These are phyloP conservation scores for Drosophila neotestacea DNA, from an alignment of 2,888 invertebrate species.

Conservation along the genomic window DNA sequence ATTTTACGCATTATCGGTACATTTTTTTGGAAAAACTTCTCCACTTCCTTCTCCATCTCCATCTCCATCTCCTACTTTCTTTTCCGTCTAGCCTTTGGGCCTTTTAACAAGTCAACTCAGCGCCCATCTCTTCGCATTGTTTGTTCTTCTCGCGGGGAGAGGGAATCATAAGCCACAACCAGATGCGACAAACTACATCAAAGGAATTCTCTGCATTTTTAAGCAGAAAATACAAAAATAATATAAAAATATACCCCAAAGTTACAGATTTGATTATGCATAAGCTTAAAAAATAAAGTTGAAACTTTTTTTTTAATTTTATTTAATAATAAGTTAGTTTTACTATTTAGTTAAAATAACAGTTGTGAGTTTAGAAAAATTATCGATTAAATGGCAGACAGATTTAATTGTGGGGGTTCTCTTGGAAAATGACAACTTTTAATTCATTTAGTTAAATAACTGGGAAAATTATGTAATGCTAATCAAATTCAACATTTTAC, in stretches of 20 bases:
- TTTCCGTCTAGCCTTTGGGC: constrained; percentile 37
- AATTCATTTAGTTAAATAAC: no score
- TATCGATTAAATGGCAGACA: no score
- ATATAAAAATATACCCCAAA: constrained; percentile 4
- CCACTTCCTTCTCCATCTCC: neutral
- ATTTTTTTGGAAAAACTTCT: constrained; percentile 54
- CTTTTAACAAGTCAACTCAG: constrained; percentile 57
- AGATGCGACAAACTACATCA: constrained; percentile 63
- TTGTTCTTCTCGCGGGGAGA: neutral
- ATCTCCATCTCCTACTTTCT: neutral
- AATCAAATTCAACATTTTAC: no score
- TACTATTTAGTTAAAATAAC: no score
- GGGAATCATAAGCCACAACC: constrained; percentile 18
- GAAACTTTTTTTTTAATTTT: no score
- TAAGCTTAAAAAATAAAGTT: no score
- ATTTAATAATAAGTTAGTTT: no score
- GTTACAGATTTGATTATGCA: constrained; percentile 19
- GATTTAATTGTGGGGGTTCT: no score
- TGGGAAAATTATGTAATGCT: no score
- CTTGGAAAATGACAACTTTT: no score
- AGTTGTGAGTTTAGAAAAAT: no score
- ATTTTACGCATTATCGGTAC: constrained; percentile 83
- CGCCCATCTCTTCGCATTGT: neutral
- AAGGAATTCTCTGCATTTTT: constrained; percentile 62
- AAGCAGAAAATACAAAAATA: constrained; percentile 23